Evolutionary conservation across 2,797 vertebrate species (phyloP), one percentile per base, ranked within the genome.

Genomic region (Echeneis naucrates): DNA sequence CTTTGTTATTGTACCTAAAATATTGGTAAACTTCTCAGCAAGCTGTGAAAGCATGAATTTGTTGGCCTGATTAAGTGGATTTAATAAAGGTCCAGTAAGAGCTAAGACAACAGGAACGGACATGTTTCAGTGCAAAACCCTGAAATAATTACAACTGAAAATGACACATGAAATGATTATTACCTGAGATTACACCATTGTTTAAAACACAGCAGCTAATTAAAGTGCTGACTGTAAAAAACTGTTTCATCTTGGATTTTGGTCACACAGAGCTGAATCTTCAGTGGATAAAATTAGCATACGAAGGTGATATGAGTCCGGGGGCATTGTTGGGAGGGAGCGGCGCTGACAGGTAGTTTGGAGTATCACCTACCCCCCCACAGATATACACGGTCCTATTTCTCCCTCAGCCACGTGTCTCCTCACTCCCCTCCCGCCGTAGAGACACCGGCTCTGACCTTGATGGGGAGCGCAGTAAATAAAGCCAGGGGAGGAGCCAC

Each of bases 381-480:
- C 23, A 27, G 17, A 51, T 16, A 26, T 57, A 35, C 60, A 45
- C 73, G 33, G 57, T 51, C 44, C 50, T 38, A 14, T 52, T 26
- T 67, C 72, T 54, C 40, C 45, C 42, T 68, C 40, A 48, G 82
- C 84, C 80, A 78, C 75, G 60, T 71, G 87, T 76, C 82, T 75
- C 78, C 38, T 65, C 27, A 24, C 60, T 61, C 64, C 65, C 65
- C 84, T 71, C 80, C 67, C 68, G 48, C 81, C 66, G 55, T 77
- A 75, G 73, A 78, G 73, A 89, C 82, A 80, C 85, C 33, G 66
- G 82, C 82, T 85, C 24, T 93, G 92, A 93, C 94, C 93, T 92
- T 93, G 91, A 91, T 88, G 86, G 89, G 75, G 60, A 77, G 84
- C 50, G 88, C 84, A 82, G 88, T 90, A 89, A 89, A 91, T 91